Conservation (phyloP, 2,888 invertebrate species). For the Allolobophora icterica region DNA sequence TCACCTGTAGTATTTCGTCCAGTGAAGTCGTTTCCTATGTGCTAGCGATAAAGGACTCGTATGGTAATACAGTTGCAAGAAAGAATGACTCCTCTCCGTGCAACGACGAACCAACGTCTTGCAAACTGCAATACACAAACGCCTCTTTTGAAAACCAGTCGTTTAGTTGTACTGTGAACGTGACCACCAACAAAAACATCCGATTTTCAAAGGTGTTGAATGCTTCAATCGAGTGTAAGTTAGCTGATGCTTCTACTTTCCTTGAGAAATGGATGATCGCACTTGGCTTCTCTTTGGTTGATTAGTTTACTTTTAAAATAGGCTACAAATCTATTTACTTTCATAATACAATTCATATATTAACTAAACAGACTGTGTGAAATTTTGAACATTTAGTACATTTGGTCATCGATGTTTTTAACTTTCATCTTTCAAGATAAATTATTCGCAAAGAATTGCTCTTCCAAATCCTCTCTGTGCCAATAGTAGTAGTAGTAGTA, state of each 20-base stretch:
- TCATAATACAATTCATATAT: not conserved
- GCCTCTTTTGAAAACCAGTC: not conserved
- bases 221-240: not conserved
- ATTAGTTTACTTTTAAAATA: not conserved
- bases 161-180: not conserved
- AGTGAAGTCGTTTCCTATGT: no score
- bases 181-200: not conserved
- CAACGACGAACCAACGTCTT: not conserved
- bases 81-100: no score
- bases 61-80: no score
- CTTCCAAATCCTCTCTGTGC: no score
- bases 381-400: not conserved
- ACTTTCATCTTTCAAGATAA: not conserved
- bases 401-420: not conserved
- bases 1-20: no score
- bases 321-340: not conserved
- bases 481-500: no score
- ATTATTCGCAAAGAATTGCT: not conserved
- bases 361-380: not conserved
- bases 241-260: not conserved
- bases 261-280: no score
- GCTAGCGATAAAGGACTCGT: no score
- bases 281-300: not conserved
- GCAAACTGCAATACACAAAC: not conserved
- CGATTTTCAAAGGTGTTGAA: not conserved